These are phyloP conservation scores for Hetaerina titia DNA, from an alignment of 2,888 invertebrate genomes.

Conservation along the genomic window DNA sequence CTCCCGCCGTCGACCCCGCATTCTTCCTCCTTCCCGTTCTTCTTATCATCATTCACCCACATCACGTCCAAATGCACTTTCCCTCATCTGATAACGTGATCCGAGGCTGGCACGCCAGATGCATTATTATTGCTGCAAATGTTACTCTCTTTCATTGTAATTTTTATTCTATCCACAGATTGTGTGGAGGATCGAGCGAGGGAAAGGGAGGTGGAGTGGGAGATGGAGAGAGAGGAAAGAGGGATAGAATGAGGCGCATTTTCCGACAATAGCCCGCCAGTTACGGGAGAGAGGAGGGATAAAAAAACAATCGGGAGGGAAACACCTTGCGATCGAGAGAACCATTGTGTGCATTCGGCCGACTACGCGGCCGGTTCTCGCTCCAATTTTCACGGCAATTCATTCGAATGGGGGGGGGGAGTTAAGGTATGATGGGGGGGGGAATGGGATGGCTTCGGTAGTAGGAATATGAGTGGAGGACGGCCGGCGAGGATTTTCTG, in stretches of 20 bases:
- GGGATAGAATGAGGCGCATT: too few species aligned
- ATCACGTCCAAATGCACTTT: slow-evolving; percentile 30
- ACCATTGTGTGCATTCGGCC: not conserved
- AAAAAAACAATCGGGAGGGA: not conserved
- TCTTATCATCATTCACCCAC: slow-evolving; percentile 1
- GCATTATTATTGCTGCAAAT: slow-evolving; percentile 1
- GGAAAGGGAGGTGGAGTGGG: too few species aligned
- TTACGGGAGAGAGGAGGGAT: not conserved
- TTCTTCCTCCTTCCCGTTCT: not conserved
- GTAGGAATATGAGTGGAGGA: too few species aligned
- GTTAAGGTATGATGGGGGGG: not conserved
- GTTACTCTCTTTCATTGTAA: not conserved
- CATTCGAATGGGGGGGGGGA: not conserved
- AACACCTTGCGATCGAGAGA: not conserved
- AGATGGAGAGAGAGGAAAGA: too few species aligned
- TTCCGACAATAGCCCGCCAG: too few species aligned
- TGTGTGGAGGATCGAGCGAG: not conserved
- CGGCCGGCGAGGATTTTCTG: too few species aligned
- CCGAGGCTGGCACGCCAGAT: not conserved
- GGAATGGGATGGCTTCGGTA: not conserved
- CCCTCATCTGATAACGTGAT: slow-evolving; percentile 9
- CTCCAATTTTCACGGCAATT: not conserved
- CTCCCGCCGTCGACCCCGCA: not conserved
- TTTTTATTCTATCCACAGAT: not conserved
- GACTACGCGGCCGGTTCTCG: not conserved